A percentile compares a stretch with the other conserved stretches of the same genome.
Conservation (phyloP, 2,888 invertebrate genomes). For the Camponotus fellah region DNA sequence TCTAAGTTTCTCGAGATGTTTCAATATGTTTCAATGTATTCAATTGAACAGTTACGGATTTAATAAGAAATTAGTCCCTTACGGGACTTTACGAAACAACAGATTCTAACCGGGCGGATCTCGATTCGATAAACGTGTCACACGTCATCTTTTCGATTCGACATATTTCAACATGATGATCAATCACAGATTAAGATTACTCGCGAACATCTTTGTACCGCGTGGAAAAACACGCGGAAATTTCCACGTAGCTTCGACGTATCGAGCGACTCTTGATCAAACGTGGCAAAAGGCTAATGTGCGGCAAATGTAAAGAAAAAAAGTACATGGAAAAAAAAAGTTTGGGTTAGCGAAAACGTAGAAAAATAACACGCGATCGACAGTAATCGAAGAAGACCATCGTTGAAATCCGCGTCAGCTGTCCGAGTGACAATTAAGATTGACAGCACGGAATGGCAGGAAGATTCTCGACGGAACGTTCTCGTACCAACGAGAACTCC, state of each 20-base stretch:
- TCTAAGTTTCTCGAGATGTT: background rate
- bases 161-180: background rate
- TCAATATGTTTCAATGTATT: background rate
- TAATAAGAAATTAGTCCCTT: background rate
- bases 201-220: background rate
- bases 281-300: slow-evolving; percentile 27
- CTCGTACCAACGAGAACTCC: background rate
- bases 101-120: background rate
- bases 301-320: background rate
- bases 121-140: background rate
- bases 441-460: background rate
- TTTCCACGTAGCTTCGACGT: background rate
- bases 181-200: background rate
- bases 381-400: background rate
- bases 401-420: background rate
- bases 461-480: background rate
- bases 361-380: background rate
- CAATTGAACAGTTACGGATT: background rate
- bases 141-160: slow-evolving; percentile 30
- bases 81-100: background rate
- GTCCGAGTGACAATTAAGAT: background rate
- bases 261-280: background rate
- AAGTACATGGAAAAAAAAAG: background rate
- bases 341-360: background rate
- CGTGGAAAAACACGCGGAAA: background rate